These are phyloP conservation scores for Ptilonorhynchus violaceus DNA, from an alignment of 2,113 vertebrate genomes.

Conservation along the genomic window DNA sequence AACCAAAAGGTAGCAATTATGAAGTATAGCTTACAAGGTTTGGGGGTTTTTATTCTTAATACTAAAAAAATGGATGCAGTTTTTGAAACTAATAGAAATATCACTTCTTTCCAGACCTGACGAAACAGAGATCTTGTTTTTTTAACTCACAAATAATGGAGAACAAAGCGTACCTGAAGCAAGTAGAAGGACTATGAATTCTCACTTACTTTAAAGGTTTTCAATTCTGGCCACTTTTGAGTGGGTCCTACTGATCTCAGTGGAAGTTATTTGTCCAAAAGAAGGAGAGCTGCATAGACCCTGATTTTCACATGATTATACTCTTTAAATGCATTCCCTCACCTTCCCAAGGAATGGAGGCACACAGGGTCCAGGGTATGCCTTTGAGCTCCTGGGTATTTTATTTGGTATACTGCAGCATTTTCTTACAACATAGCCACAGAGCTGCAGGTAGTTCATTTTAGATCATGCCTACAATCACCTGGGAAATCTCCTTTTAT, in stretches of 20 bases:
- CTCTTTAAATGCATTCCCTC: neutral
- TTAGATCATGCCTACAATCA: neutral
- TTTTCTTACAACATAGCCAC: neutral
- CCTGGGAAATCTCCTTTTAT: conserved; percentile 18
- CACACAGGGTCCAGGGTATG: neutral
- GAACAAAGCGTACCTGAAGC: neutral
- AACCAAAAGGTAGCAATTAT: neutral
- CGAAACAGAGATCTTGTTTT: neutral
- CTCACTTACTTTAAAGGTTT: neutral
- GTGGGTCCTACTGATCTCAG: neutral
- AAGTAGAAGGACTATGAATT: neutral
- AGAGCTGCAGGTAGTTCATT: neutral
- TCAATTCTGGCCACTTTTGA: neutral
- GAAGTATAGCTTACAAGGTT: neutral
- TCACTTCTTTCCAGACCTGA: neutral
- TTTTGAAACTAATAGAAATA: neutral
- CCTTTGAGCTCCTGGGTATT: neutral
- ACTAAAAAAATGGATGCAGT: neutral
- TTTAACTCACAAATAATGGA: neutral
- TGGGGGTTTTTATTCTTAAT: neutral
- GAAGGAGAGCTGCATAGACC: neutral
- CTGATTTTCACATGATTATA: neutral
- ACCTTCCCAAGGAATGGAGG: neutral
- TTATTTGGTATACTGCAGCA: neutral
- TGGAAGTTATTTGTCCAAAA: neutral